Evolutionary conservation across 2,113 vertebrate species (phyloP).

Genomic region (Hippocampus zosterae): DNA sequence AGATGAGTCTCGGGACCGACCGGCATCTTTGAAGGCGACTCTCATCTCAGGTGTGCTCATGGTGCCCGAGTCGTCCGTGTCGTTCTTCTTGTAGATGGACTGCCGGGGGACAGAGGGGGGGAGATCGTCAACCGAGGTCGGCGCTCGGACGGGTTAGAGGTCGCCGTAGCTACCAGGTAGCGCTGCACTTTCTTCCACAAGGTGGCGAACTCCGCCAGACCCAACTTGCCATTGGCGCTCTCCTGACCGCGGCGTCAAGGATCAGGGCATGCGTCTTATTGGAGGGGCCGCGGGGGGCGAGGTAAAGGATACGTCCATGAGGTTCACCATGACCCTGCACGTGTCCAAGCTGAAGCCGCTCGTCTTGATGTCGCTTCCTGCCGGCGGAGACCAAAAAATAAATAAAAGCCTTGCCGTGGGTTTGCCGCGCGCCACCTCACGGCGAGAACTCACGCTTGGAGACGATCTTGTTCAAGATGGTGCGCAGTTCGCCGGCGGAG

Average conservation of each 20-base stretch:
- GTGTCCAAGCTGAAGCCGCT: slow-evolving; percentile 83
- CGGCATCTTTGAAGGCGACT: slow-evolving; percentile 62
- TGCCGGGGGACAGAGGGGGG: neutral
- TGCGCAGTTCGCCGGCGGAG: slow-evolving; percentile 71
- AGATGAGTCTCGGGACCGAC: slow-evolving; percentile 20
- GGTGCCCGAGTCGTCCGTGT: slow-evolving; percentile 58
- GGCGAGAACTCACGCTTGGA: slow-evolving; percentile 70
- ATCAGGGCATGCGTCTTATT: neutral
- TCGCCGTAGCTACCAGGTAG: slow-evolving; percentile 76
- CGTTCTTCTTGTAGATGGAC: slow-evolving; percentile 66
- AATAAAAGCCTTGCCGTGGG: no score
- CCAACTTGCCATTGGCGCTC: slow-evolving; percentile 77
- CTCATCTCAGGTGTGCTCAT: slow-evolving; percentile 72
- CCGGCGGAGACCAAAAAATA: neutral
- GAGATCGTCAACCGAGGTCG: no score
- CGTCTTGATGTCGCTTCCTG: slow-evolving; percentile 84
- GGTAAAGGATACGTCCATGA: slow-evolving; percentile 88
- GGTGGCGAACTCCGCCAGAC: slow-evolving; percentile 76
- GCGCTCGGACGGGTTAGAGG: neutral
- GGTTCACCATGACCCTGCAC: slow-evolving; percentile 82
- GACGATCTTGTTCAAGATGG: slow-evolving; percentile 78
- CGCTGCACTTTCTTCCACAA: slow-evolving; percentile 87
- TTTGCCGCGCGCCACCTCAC: no score
- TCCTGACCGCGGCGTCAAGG: slow-evolving; percentile 61
- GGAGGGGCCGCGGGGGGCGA: no score